phyloP scores from a whole-genome alignment of 23 tunicate genomes.

The Diplosoma virens region DNA sequence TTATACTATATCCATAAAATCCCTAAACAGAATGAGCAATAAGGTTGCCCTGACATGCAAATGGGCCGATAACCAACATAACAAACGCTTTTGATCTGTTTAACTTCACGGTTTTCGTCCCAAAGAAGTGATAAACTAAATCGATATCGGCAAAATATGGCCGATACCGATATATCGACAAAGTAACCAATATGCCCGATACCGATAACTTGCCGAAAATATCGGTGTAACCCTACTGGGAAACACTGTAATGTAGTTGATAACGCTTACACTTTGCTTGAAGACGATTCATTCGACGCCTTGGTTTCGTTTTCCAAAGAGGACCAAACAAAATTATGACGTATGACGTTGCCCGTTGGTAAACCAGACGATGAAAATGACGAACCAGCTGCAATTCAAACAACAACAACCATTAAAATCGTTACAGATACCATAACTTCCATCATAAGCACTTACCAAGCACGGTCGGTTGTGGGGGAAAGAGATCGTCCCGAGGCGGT shows the following conservation, averaged over 20 bases:
- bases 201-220: neutral
- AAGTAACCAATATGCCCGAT: neutral
- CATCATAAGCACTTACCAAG: neutral
- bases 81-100: too few relatives aligned
- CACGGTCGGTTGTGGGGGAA: neutral
- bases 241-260: neutral
- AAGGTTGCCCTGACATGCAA: too few relatives aligned
- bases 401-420: neutral
- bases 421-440: neutral
- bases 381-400: neutral
- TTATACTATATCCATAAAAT: too few relatives aligned
- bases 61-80: too few relatives aligned
- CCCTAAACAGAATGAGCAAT: too few relatives aligned
- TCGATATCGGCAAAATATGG: too few relatives aligned
- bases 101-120: too few relatives aligned
- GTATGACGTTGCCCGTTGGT: slow-evolving; percentile 1
- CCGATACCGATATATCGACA: too few relatives aligned
- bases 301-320: slow-evolving; percentile 5
- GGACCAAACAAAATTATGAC: slow-evolving; percentile 34
- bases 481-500: slow-evolving; percentile 24
- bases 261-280: neutral
- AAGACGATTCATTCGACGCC: neutral
- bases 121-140: too few relatives aligned
- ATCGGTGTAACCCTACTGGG: neutral
- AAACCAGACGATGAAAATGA: neutral